Evolutionary conservation across 1,140 invertebrate species (phyloP).

Genomic region (Battus philenor): DNA sequence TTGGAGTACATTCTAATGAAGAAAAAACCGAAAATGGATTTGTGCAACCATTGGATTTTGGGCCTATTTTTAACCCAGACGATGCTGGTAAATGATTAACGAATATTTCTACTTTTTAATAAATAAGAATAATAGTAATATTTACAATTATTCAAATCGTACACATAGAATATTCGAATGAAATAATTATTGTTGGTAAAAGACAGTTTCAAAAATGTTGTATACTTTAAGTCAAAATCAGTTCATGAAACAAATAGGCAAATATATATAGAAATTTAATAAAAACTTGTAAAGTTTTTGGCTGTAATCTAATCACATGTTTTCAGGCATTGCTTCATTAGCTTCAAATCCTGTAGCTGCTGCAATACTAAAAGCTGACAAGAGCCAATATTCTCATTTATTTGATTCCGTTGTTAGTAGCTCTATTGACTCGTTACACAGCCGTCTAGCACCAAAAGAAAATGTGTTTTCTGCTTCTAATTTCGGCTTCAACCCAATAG

Average conservation of each 20-base stretch:
- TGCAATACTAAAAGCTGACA: conserved; percentile 63
- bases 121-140: too few relatives aligned
- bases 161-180: too few relatives aligned
- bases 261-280: too few relatives aligned
- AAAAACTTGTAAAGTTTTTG: too few relatives aligned
- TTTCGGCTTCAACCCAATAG: conserved; percentile 69
- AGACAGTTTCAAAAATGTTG: too few relatives aligned
- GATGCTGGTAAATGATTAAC: conserved; percentile 40
- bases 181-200: too few relatives aligned
- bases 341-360: conserved; percentile 60
- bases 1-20: conserved; percentile 42
- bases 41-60: conserved; percentile 60
- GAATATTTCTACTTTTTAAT: conserved; percentile 2
- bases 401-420: conserved; percentile 68
- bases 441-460: conserved; percentile 49
- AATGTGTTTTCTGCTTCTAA: conserved; percentile 57
- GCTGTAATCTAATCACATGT: too few relatives aligned
- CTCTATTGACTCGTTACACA: conserved; percentile 66
- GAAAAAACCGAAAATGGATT: conserved; percentile 49
- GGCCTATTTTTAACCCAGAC: conserved; percentile 42
- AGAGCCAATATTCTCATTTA: conserved; percentile 63
- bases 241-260: too few relatives aligned
- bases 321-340: conserved; percentile 67
- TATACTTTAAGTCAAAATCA: too few relatives aligned
- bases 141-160: too few relatives aligned